Evolutionary conservation across 2,113 vertebrate genomes (phyloP), one percentile per base, ranked within the genome.

Genomic region (Boulengeromyrus knoepffleri): DNA sequence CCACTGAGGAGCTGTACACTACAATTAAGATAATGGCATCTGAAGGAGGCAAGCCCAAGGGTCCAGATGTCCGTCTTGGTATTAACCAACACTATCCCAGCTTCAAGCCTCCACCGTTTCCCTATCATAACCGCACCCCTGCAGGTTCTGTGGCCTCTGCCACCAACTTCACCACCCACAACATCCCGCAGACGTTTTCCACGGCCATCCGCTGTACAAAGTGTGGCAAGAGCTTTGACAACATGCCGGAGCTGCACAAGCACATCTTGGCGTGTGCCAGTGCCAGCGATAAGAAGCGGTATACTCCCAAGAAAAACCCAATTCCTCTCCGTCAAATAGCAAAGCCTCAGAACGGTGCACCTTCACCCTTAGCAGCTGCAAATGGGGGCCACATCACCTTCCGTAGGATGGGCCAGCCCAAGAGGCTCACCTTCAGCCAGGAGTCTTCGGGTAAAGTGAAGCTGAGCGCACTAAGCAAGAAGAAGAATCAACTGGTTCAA

Each of bases 1-100:
- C 98, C 70, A 98, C 97, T 0, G 99, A 99, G 93, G 99, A 99
- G 94, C 96, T 99, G 39, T 99, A 99, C 95, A 99, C 98, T 84
- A 99, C 98, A 92, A 99, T 99, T 94, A 99, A 99, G 94, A 98
- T 99, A 90, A 99, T 99, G 99, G 98, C 99, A 21, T 98, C 99
- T n/a, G 98, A 98, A 66, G 96, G 97, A 89, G 94, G 95, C 45
- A 99, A 99, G 92, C 95, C 97, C 0, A 99, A 98, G 95, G 97
- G 96, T 88, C 98, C 98, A 0, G 98, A 99, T 92, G 97, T 99
- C 77, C 98, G 99, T 5, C 95, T 99, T 90, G 99, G 99, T 90
- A 97, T 99, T 91, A 99, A 99, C 93, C 99, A 99, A 90, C 98
- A 99, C 95, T 99, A 99, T 92, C 99, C 99, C 0, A 99, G 98